Percentiles rank a stretch among this genome's conserved stretches.
These are phyloP conservation scores for Lutjanus argentimaculatus DNA, from an alignment of 2,797 vertebrate species.

Conservation along the genomic window DNA sequence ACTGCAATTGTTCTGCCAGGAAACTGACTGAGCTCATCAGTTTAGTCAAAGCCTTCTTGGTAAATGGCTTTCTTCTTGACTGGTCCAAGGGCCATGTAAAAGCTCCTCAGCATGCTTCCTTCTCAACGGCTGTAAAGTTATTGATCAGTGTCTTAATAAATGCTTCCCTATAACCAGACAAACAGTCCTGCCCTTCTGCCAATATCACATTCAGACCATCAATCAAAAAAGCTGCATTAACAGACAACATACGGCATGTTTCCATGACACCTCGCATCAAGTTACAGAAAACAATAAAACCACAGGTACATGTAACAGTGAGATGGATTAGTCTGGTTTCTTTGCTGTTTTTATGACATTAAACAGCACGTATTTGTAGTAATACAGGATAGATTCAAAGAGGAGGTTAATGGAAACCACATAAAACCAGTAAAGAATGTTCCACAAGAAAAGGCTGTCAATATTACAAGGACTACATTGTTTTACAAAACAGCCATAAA, in stretches of 20 bases:
- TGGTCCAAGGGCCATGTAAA: conserved; percentile 46
- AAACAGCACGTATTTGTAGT: background rate
- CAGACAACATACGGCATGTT: background rate
- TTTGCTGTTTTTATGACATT: background rate
- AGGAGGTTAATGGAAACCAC: background rate
- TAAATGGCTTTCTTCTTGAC: conserved; percentile 45
- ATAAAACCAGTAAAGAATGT: conserved; percentile 12
- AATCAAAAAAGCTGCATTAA: conserved; percentile 29
- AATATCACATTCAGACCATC: conserved; percentile 42
- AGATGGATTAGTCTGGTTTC: background rate
- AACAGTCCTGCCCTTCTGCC: conserved; percentile 37
- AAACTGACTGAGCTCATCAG: conserved; percentile 47
- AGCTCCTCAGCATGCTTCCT: conserved; percentile 46
- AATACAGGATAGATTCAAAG: background rate
- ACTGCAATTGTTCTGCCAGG: conserved; percentile 30
- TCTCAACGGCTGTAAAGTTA: conserved; percentile 51
- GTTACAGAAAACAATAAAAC: background rate
- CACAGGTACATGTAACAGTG: no score
- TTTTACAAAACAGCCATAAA: background rate
- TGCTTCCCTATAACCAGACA: conserved; percentile 42
- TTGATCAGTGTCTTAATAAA: conserved; percentile 59
- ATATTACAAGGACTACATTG: background rate
- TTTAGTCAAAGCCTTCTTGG: conserved; percentile 39
- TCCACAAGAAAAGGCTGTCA: background rate
- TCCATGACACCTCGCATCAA: background rate